Base-by-base conservation (phyloP, 2,888 invertebrate species). In the Crossocerus cetratus region DNA sequence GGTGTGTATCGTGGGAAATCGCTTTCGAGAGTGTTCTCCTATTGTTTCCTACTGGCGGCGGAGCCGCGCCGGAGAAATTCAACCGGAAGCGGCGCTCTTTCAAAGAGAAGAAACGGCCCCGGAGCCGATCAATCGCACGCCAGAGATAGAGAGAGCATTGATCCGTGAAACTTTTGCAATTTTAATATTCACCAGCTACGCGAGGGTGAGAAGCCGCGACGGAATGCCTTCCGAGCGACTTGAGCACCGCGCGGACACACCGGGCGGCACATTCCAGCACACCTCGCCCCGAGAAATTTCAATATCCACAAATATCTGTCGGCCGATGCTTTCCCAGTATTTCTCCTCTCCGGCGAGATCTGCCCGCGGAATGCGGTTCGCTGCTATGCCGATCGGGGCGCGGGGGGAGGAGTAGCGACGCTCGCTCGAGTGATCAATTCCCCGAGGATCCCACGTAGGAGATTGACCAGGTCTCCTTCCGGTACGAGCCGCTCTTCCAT, bases 241-340 rank as follows among this genome's bases (percentile, higher is more conserved):
- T n/a, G 45, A 45, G 53, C 16, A 60, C 45, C 3, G 11, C 16
- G 22, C 32, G 21, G 53, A 32, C 21, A 32, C n/a, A 23, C 49
- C 32, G 21, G 16, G 57, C 11, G 43, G 2, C 54, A 45, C 16
- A 23, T 18, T 11, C 0, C 22, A 16, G 13, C 18, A 11, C 14
- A 0, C 14, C 8, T 45, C 75, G 84, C 82, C 66, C 61, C 75
- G 71, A 58, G 55, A 76, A 77, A 84, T 84, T 78, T 78, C 77
- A 83, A 82, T 82, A 82, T 82, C 69, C 59, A 58, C 65, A 69
- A 68, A 74, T 56, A 64, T 70, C 22, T 61, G 68, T 49, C 16
- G 65, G 68, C 44, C 16, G 65, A 65, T 69, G 60, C 59, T 32
- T 67, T 43, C 66, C 60, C 23, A 67, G 54, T 68, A 70, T 77